A percentile compares a stretch with the other conserved stretches of the same genome.
Evolutionary conservation across 2,797 vertebrate species (phyloP).

Genomic region (Philypnodon macrostomus): DNA sequence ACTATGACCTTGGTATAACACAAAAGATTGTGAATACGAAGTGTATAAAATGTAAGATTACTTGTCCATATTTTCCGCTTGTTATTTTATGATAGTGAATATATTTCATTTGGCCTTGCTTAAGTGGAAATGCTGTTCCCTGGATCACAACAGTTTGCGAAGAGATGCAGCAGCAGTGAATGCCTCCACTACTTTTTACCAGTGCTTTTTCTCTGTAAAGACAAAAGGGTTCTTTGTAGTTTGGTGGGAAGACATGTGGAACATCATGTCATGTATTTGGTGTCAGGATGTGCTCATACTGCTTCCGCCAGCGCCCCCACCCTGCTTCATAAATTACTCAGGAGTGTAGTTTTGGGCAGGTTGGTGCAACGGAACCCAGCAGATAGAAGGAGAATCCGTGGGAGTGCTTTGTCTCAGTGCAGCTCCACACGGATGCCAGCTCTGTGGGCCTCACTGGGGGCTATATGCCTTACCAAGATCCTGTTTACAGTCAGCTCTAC

Average conservation of each 20-base stretch:
- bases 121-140: slow-evolving; percentile 9
- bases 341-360: slow-evolving; percentile 63
- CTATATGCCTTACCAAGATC: slow-evolving; percentile 85
- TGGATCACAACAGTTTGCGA: slow-evolving; percentile 41
- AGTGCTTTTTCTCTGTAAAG: slow-evolving; percentile 61
- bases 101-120: slow-evolving; percentile 12
- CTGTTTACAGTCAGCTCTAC: slow-evolving; percentile 82
- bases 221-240: slow-evolving; percentile 78
- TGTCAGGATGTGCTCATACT: slow-evolving; percentile 71
- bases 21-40: too few relatives aligned
- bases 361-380: slow-evolving; percentile 64
- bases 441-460: slow-evolving; percentile 73
- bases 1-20: too few relatives aligned
- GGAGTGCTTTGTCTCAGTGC: slow-evolving; percentile 53
- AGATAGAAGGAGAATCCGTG: slow-evolving; percentile 58
- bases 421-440: slow-evolving; percentile 47
- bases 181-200: slow-evolving; percentile 48
- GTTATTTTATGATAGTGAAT: slow-evolving; percentile 13
- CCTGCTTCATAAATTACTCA: slow-evolving; percentile 75
- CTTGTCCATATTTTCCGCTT: too few relatives aligned
- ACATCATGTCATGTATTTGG: slow-evolving; percentile 74
- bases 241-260: slow-evolving; percentile 72
- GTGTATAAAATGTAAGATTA: too few relatives aligned
- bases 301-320: slow-evolving; percentile 61
- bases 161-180: slow-evolving; percentile 43